These are phyloP conservation scores for Platichthys stellatus DNA, from an alignment of 2,113 vertebrate species.

Conservation along the genomic window DNA sequence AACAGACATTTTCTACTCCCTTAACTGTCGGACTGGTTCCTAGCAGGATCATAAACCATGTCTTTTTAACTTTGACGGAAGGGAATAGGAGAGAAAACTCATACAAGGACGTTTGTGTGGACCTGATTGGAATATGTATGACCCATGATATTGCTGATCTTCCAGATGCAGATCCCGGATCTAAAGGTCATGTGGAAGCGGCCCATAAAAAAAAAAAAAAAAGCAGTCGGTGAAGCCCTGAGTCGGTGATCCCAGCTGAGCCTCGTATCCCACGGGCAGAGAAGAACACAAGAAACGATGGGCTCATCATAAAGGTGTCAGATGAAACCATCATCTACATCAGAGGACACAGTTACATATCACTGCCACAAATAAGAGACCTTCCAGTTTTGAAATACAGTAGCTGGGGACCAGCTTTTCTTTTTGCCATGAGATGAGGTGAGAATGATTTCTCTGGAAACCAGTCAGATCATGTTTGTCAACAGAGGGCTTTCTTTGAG, in stretches of 20 bases:
- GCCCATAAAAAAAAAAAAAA: neutral
- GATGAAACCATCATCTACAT: neutral
- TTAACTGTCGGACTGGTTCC: neutral
- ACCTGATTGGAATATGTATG: neutral
- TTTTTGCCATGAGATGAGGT: neutral
- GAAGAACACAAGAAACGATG: neutral
- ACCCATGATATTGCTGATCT: conserved; percentile 9
- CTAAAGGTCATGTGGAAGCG: conserved; percentile 28
- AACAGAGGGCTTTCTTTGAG: neutral
- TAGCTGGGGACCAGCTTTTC: neutral
- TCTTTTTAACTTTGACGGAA: neutral
- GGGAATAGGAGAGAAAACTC: neutral
- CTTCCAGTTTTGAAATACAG: conserved; percentile 3
- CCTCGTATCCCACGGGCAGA: neutral
- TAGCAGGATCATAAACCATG: neutral
- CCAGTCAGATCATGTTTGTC: neutral
- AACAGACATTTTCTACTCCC: too few relatives aligned
- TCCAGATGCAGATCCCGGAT: neutral
- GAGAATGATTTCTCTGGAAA: too few relatives aligned
- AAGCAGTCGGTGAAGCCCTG: neutral
- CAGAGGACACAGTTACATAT: conserved; percentile 1
- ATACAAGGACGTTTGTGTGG: neutral
- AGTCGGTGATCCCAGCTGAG: neutral
- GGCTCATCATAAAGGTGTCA: conserved; percentile 35
- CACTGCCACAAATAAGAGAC: conserved; percentile 21